A percentile compares a stretch with the other conserved stretches of the same genome.
Evolutionary conservation across 2,113 vertebrate genomes (phyloP).

Genomic region (Oncorhynchus keta): DNA sequence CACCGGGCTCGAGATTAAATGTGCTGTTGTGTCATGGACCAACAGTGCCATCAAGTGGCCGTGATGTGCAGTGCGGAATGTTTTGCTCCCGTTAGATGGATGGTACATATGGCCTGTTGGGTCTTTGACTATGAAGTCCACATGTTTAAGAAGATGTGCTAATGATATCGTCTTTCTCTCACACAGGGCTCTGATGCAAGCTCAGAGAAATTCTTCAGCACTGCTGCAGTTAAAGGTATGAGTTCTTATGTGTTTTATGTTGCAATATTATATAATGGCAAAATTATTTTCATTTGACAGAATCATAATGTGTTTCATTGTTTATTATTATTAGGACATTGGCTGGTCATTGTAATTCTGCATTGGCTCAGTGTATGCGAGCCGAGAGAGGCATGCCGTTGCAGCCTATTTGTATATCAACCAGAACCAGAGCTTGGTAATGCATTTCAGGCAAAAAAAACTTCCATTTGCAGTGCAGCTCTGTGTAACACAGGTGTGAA

Average conservation of each 20-base stretch:
- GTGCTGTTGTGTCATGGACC: constrained; percentile 57
- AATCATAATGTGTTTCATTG: neutral
- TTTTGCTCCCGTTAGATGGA: constrained; percentile 27
- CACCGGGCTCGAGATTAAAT: constrained; percentile 4
- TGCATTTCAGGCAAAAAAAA: constrained; percentile 3
- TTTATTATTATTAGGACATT: neutral
- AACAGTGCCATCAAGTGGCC: constrained; percentile 88
- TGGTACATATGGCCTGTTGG: constrained; percentile 6
- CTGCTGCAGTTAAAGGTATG: constrained; percentile 92
- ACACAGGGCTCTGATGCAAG: constrained; percentile 92
- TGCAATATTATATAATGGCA: neutral
- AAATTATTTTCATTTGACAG: neutral
- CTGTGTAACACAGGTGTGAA: constrained; percentile 24
- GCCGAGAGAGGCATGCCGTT: neutral
- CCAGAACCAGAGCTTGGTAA: neutral
- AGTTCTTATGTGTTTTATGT: neutral
- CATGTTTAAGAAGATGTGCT: constrained; percentile 36
- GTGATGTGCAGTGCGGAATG: constrained; percentile 27
- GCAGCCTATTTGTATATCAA: neutral
- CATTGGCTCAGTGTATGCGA: neutral
- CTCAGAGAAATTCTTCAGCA: constrained; percentile 96
- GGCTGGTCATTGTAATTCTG: neutral
- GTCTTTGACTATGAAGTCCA: constrained; percentile 47
- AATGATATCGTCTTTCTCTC: constrained; percentile 48
- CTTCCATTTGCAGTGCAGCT: constrained; percentile 10